Percentiles rank a stretch among this genome's conserved stretches.
These are phyloP conservation scores for Galbula dea DNA, from an alignment of 2,113 vertebrate species.

Conservation along the genomic window DNA sequence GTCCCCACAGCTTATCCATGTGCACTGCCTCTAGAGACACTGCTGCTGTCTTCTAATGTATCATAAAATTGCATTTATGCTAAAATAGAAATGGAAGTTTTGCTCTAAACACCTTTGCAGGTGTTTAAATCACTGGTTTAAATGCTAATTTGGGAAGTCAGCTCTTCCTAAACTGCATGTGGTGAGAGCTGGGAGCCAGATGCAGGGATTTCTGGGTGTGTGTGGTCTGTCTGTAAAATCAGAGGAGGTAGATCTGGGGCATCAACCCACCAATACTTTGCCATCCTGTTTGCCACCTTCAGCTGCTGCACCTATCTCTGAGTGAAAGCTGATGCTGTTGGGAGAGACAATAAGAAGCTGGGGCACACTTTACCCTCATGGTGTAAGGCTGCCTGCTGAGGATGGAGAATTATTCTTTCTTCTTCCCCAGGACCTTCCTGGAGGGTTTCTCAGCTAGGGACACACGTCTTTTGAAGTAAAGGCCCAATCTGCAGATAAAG, in stretches of 20 bases:
- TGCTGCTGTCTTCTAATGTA: background rate
- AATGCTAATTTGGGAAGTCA: background rate
- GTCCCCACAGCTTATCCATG: background rate
- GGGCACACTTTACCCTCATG: background rate
- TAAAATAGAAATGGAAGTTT: background rate
- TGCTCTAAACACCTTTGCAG: background rate
- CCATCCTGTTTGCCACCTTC: background rate
- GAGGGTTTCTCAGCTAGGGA: background rate
- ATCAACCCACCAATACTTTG: background rate
- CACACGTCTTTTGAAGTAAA: background rate
- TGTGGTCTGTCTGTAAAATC: background rate
- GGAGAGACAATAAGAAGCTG: background rate
- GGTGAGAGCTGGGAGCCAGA: background rate
- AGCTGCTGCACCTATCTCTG: background rate
- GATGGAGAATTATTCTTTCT: background rate
- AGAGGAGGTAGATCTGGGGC: background rate
- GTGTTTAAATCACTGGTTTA: background rate
- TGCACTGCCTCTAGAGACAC: background rate
- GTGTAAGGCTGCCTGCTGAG: background rate
- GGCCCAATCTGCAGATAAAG: background rate
- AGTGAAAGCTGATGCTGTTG: background rate
- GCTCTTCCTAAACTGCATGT: background rate
- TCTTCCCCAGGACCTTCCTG: background rate
- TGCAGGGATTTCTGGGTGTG: background rate
- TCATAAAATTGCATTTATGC: background rate